Conservation (phyloP, 2,113 vertebrate genomes). For the Alouatta palliata region DNA sequence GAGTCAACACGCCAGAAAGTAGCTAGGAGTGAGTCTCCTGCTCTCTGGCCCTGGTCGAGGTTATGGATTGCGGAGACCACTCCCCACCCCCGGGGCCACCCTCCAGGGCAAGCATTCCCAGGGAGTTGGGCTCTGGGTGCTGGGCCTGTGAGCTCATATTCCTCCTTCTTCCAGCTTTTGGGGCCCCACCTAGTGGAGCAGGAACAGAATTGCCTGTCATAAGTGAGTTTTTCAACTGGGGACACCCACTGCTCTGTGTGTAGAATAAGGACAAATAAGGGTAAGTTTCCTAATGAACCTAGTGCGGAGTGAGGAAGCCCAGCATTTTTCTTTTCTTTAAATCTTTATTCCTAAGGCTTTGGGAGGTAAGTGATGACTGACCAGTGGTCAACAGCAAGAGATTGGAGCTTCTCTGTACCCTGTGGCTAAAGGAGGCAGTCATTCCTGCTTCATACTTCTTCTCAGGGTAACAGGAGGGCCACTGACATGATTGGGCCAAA, state of each 20-base stretch:
- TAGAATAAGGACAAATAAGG: background rate
- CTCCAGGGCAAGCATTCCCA: background rate
- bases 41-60: background rate
- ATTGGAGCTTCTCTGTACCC: background rate
- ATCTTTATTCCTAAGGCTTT: background rate
- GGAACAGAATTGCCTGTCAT: background rate
- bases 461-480: background rate
- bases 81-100: too few relatives aligned
- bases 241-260: background rate
- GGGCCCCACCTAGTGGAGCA: background rate
- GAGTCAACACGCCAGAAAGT: conserved; percentile 65
- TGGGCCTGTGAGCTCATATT: background rate
- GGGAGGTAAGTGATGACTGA: background rate
- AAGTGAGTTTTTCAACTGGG: background rate
- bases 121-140: background rate
- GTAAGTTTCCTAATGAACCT: background rate
- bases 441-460: background rate
- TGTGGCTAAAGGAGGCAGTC: background rate
- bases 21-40: conserved; percentile 44
- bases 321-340: background rate
- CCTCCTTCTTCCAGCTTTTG: background rate
- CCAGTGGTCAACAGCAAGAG: background rate
- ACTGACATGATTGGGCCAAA: background rate
- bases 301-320: background rate
- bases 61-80: background rate